Conservation (phyloP, 2,888 invertebrate genomes). For the Eudiplozoon nipponicum region DNA sequence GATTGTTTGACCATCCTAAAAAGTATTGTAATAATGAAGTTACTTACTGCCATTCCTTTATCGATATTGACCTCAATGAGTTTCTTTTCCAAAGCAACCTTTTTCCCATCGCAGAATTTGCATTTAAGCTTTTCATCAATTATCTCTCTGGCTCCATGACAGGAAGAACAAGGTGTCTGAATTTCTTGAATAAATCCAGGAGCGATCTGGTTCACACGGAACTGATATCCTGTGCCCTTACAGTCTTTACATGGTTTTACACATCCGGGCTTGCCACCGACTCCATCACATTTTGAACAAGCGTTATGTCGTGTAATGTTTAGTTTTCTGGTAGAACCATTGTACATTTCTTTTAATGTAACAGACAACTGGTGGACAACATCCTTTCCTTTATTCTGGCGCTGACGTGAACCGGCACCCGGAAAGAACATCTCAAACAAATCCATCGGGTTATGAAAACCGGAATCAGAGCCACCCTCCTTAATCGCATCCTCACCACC, state of each 20-base stretch:
- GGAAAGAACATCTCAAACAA: constrained; percentile 91
- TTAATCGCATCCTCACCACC: constrained; percentile 33
- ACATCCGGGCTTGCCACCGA: constrained; percentile 63
- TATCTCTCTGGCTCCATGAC: constrained; percentile 39
- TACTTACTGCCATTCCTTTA: constrained; percentile 56
- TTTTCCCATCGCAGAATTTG: constrained; percentile 61
- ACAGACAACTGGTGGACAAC: constrained; percentile 54
- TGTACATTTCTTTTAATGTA: constrained; percentile 64
- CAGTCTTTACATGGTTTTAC: constrained; percentile 56
- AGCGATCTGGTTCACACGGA: constrained; percentile 37
- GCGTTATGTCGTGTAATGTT: constrained; percentile 72
- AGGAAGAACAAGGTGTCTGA: constrained; percentile 52
- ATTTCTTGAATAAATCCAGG: constrained; percentile 58
- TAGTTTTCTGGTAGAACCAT: constrained; percentile 60
- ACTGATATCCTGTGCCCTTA: constrained; percentile 51
- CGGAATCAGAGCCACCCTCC: constrained; percentile 37
- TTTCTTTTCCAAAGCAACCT: constrained; percentile 55
- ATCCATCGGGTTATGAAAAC: constrained; percentile 75
- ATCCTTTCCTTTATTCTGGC: constrained; percentile 40
- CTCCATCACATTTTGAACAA: constrained; percentile 71
- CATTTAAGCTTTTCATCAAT: constrained; percentile 49
- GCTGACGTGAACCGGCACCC: constrained; percentile 26
- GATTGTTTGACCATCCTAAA: constrained; percentile 69
- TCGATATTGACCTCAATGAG: constrained; percentile 75
- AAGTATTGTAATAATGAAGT: no score